A percentile compares a stretch with the other conserved stretches of the same genome.
phyloP scores from a whole-genome alignment of 2,113 vertebrate genomes.

The Tautogolabrus adspersus region DNA sequence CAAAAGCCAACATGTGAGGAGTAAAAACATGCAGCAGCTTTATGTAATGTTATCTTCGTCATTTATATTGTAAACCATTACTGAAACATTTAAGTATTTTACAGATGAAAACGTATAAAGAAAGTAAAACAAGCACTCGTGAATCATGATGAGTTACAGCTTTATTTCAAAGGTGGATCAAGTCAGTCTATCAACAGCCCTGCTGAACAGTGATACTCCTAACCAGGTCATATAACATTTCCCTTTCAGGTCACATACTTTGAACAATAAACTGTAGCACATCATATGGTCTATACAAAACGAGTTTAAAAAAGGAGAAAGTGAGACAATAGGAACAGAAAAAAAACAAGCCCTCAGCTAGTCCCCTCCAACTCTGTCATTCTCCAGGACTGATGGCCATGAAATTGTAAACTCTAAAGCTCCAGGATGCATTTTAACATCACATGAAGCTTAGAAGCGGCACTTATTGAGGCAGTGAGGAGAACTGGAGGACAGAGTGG shows the following conservation, averaged over 20 bases:
- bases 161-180: slow-evolving; percentile 72
- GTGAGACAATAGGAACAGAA: slow-evolving; percentile 1
- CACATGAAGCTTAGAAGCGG: neutral
- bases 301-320: slow-evolving; percentile 34
- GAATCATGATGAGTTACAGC: slow-evolving; percentile 49
- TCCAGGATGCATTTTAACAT: slow-evolving; percentile 11
- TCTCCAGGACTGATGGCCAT: slow-evolving; percentile 1
- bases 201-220: slow-evolving; percentile 1
- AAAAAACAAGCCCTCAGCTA: slow-evolving; percentile 13
- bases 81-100: too few relatives aligned
- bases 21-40: neutral
- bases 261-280: slow-evolving; percentile 57
- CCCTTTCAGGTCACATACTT: slow-evolving; percentile 38
- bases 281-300: slow-evolving; percentile 58
- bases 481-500: slow-evolving; percentile 10
- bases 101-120: neutral
- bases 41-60: neutral
- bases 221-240: neutral
- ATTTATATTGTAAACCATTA: too few relatives aligned
- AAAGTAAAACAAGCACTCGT: slow-evolving; percentile 7
- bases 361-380: neutral
- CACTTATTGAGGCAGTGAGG: slow-evolving; percentile 19
- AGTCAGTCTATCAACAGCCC: slow-evolving; percentile 29
- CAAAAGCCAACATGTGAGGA: too few relatives aligned
- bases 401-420: slow-evolving; percentile 12